A percentile compares a stretch with the other conserved stretches of the same genome.
These are phyloP conservation scores for Temnothorax longispinosus DNA, from an alignment of 1,140 invertebrate species.

Conservation along the genomic window DNA sequence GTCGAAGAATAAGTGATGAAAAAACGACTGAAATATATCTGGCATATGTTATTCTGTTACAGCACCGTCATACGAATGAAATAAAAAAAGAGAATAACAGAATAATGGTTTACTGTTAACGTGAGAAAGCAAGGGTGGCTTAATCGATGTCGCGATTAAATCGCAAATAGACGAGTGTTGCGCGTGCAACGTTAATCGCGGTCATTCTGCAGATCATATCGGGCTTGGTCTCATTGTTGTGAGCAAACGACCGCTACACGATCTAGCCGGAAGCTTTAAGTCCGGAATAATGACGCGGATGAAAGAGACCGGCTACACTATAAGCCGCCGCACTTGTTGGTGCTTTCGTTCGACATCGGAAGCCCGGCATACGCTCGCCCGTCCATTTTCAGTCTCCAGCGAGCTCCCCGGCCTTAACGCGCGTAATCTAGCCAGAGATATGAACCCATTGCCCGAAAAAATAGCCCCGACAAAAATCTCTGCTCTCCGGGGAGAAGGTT, in stretches of 20 bases:
- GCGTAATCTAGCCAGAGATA: constrained; percentile 49
- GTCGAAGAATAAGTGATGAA: background rate
- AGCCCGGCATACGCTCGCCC: constrained; percentile 36
- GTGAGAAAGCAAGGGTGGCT: background rate
- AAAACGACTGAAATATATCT: background rate
- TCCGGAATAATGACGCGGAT: constrained; percentile 66
- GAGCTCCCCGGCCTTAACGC: constrained; percentile 51
- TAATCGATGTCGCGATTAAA: constrained; percentile 38
- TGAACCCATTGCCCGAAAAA: constrained; percentile 53
- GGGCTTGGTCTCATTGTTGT: constrained; percentile 33
- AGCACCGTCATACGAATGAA: background rate
- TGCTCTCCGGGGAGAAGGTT: constrained; percentile 32
- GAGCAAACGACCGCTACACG: constrained; percentile 42
- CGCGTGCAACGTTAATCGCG: constrained; percentile 29
- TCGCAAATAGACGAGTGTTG: background rate
- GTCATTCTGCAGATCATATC: constrained; percentile 29
- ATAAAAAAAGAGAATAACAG: constrained; percentile 1
- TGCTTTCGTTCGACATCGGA: constrained; percentile 63
- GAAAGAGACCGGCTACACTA: constrained; percentile 63
- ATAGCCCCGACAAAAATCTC: constrained; percentile 30
- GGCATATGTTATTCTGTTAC: background rate
- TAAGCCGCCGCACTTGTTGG: constrained; percentile 68
- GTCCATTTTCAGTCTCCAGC: constrained; percentile 61
- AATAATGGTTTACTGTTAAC: constrained; percentile 7
- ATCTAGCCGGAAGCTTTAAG: constrained; percentile 58